phyloP scores from a whole-genome alignment of 2,113 vertebrate genomes.

The Neoarius graeffei region DNA sequence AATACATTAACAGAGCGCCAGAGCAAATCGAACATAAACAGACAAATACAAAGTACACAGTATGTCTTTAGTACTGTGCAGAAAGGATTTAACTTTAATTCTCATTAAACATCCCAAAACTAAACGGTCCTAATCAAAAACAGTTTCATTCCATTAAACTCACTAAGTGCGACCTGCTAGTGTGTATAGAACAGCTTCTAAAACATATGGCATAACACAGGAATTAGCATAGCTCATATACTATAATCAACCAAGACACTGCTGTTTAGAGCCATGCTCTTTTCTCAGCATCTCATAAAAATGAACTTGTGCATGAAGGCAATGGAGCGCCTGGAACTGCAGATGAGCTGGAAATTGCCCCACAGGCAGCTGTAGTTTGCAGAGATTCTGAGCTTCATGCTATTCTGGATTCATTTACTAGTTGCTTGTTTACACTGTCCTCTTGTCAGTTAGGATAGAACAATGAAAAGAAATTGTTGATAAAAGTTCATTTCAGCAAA shows the following conservation, averaged over 20 bases:
- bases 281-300: constrained; percentile 64
- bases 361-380: constrained; percentile 46
- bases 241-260: constrained; percentile 55
- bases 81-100: not conserved
- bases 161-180: not conserved
- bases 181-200: not conserved
- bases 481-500: not conserved
- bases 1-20: not conserved
- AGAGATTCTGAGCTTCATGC: constrained; percentile 35
- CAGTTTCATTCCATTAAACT: constrained; percentile 13
- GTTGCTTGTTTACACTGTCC: constrained; percentile 16
- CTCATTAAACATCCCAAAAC: not conserved
- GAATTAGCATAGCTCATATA: constrained; percentile 36
- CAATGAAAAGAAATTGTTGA: not conserved
- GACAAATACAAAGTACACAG: not conserved
- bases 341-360: constrained; percentile 63
- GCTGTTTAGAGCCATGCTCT: constrained; percentile 24
- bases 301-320: constrained; percentile 60
- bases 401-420: constrained; percentile 46
- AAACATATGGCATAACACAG: constrained; percentile 12
- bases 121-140: not conserved
- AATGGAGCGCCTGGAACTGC: constrained; percentile 39
- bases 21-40: not conserved
- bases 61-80: not conserved
- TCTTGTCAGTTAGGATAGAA: constrained; percentile 15